Conservation (phyloP, 2,888 invertebrate species). For the Pecten maximus region DNA sequence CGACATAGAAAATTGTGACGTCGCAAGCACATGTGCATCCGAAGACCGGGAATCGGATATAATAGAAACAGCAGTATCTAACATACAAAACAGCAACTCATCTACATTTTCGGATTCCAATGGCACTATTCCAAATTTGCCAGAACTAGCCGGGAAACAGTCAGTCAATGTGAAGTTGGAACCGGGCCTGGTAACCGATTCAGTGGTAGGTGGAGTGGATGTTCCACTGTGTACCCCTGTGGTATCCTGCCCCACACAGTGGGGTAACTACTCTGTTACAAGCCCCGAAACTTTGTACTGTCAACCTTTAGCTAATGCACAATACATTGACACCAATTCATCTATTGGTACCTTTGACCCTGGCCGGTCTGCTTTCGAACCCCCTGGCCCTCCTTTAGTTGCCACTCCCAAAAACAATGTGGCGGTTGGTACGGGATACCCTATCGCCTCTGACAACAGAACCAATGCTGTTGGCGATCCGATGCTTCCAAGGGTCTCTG, state of each 20-base stretch:
- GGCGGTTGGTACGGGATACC: not conserved
- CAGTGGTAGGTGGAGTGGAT: not conserved
- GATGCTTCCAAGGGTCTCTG: constrained; percentile 58
- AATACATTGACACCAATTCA: not conserved
- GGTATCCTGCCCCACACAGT: constrained; percentile 20
- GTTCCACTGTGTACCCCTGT: not conserved
- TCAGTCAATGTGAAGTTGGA: not conserved
- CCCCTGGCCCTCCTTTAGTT: not conserved
- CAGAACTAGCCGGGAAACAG: not conserved
- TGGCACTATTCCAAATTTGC: not conserved
- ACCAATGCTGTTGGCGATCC: constrained; percentile 52
- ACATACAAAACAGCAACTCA: not conserved
- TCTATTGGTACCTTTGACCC: not conserved
- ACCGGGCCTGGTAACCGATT: not conserved
- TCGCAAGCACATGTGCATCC: not conserved
- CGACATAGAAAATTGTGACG: constrained; percentile 27
- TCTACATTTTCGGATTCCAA: not conserved
- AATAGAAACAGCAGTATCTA: not conserved
- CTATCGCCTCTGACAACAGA: not conserved
- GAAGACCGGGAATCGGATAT: not conserved
- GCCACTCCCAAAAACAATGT: not conserved
- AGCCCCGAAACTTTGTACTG: not conserved
- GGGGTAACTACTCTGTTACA: constrained; percentile 1
- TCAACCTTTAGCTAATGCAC: not conserved
- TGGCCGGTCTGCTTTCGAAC: not conserved